Evolutionary conservation across 2,113 vertebrate species (phyloP), one percentile per base, ranked within the genome.

Genomic region (Scopus umbretta): DNA sequence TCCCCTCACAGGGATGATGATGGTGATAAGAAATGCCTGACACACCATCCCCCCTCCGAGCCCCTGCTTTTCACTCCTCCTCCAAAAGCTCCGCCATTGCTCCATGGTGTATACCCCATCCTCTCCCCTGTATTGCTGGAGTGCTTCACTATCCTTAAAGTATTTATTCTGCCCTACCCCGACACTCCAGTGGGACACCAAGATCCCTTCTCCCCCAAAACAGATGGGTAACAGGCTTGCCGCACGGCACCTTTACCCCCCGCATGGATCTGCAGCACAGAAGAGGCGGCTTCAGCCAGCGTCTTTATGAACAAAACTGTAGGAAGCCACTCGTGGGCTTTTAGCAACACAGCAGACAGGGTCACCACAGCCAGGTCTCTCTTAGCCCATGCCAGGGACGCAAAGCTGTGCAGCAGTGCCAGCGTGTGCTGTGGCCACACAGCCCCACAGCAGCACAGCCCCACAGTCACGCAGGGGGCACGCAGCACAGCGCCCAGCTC

Each of bases 391-490:
- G 68, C 18, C 66, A 43, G 45, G 52, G 52, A 55, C 1, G 2
- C 55, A 66, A 22, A 84, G 38, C 47, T 38, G 52, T 5, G 14
- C 47, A 6, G 52, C 2, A 1, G 36, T 26, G 56, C 36, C 71
- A 36, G 55, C 71, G 20, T 2, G 1, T 12, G 47, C 76, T 10
- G 20, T 1, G 7, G 67, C 56, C 43, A 10, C 21, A 5, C 29
- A 5, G 10, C 34, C 50, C 38, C 3, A 0, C 25, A 40, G 43
- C 2, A 2, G 36, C 13, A 10, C 29, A 16, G 34, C 10, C 62
- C 68, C 27, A 13, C 1, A 2, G 50, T 34, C 63, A 26, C 1
- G 3, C 30, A 20, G 40, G 23, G 8, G 42, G 36, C 9, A 58
- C 8, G 4, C 25, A 25, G 74, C 59, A 49, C 30, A n/a, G 58